Percentiles rank a stretch among this genome's conserved stretches.
Evolutionary conservation across 1,140 invertebrate species (phyloP).

Genomic region (Globodera rostochiensis): DNA sequence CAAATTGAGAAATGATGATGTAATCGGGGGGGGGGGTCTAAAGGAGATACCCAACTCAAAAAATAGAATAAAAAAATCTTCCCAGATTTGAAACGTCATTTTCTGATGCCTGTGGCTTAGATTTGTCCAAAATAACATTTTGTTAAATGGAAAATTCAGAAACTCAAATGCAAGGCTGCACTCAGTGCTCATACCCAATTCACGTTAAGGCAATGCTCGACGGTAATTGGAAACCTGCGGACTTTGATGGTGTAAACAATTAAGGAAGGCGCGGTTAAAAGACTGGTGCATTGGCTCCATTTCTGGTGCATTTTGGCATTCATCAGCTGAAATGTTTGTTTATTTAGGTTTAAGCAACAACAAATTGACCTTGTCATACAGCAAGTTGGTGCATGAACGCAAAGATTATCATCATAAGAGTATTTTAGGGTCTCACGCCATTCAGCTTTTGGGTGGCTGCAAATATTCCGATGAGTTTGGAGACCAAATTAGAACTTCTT

Average conservation of each 20-base stretch:
- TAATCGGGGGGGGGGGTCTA: background rate
- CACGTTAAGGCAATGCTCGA: conserved; percentile 17
- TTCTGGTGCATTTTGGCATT: conserved; percentile 6
- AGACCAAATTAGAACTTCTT: conserved; percentile 29
- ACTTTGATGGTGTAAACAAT: background rate
- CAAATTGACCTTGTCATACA: conserved; percentile 24
- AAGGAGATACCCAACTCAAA: no score
- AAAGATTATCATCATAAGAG: background rate
- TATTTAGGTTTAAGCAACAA: conserved; percentile 25
- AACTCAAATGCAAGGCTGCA: conserved; percentile 1
- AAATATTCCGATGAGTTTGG: conserved; percentile 30
- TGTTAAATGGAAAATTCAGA: background rate
- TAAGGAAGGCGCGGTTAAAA: conserved; percentile 4
- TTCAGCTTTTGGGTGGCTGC: conserved; percentile 40
- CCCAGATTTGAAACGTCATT: no score
- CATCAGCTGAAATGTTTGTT: background rate
- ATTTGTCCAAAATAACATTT: background rate
- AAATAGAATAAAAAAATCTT: no score
- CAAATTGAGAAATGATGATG: conserved; percentile 17
- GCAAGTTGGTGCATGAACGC: conserved; percentile 1
- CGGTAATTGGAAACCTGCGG: conserved; percentile 7
- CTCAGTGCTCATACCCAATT: conserved; percentile 11
- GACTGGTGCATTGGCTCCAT: conserved; percentile 15
- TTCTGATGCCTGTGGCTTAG: no score
- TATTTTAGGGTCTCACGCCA: conserved; percentile 22